Evolutionary conservation across 1,140 invertebrate genomes (phyloP), one percentile per base, ranked within the genome.

Genomic region (Scaptomyza pallida): DNA sequence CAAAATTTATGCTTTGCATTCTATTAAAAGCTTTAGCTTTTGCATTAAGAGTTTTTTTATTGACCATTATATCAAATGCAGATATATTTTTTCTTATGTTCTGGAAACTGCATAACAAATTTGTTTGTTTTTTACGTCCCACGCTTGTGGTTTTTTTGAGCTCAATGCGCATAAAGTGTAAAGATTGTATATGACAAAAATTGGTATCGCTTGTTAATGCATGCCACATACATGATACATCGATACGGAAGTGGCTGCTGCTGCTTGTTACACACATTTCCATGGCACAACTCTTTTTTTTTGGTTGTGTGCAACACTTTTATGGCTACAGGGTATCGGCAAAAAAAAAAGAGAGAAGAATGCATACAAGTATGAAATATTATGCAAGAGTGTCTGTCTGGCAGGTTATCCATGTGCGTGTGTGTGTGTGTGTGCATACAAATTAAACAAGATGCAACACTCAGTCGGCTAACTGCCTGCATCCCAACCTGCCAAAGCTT

Each of bases 381-480:
- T 77, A 74, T 82, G 78, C 63, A 74, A 70, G 47, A 54, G 59
- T 35, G 72, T 55, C 72, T 82, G 70, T 19, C 63, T 62, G 77
- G 50, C 61, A 30, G 23, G 6, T 19, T 52, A 47, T 62, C 23
- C 23, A 26, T 45, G 43, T 48, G 26, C 12, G 35, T 55, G 56
- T 8, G 33, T 70, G 75, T 48, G 51, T 41, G 64, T 51, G 64
- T 68, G 73, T 43, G 70, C 64, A 65, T 61, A 63, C 70, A 82
- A 81, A 82, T 82, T 82, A 82, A 82, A 82, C 78, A 82, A 82
- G 78, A 82, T 73, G 78, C 74, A 82, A 81, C 35, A 61, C 70
- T 81, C 73, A 68, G 70, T 21, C 59, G 55, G 17, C 73, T 56
- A 74, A 59, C 60, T 50, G 71, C 43, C 59, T 55, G 54, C 37